Conservation (phyloP, 1,140 invertebrate genomes). For the Bombyx mandarina region DNA sequence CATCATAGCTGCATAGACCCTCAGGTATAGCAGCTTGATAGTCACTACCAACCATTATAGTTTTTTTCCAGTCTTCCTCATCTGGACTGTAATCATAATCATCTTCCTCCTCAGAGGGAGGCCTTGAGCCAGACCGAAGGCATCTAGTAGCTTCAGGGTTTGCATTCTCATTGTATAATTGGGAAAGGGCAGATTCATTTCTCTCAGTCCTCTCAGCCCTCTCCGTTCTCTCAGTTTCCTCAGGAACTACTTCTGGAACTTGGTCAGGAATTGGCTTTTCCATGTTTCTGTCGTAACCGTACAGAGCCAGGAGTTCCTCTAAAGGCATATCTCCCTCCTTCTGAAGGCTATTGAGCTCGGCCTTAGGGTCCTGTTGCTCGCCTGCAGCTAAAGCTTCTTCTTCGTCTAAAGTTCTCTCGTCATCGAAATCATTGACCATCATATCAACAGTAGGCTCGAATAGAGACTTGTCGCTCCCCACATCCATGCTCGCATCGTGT, state of each 20-base stretch:
- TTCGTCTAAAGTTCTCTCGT: conserved; percentile 95
- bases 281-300: conserved; percentile 78
- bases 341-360: conserved; percentile 90
- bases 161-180: conserved; percentile 51
- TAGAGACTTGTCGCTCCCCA: conserved; percentile 68
- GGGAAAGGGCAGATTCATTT: conserved; percentile 47
- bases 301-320: conserved; percentile 91
- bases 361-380: conserved; percentile 83
- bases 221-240: conserved; percentile 59
- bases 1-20: conserved; percentile 91
- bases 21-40: conserved; percentile 96
- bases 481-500: conserved; percentile 69
- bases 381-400: conserved; percentile 93
- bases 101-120: conserved; percentile 76
- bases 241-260: conserved; percentile 66
- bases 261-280: conserved; percentile 61
- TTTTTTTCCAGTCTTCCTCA: conserved; percentile 86
- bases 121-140: conserved; percentile 58
- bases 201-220: conserved; percentile 56
- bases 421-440: conserved; percentile 97
- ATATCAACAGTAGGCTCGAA: conserved; percentile 86
- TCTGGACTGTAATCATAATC: conserved; percentile 83
- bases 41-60: conserved; percentile 95
- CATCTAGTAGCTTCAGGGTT: conserved; percentile 54
- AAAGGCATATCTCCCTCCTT: conserved; percentile 95